Base-by-base conservation (phyloP, 2,113 vertebrate species). In the Pogona vitticeps region DNA sequence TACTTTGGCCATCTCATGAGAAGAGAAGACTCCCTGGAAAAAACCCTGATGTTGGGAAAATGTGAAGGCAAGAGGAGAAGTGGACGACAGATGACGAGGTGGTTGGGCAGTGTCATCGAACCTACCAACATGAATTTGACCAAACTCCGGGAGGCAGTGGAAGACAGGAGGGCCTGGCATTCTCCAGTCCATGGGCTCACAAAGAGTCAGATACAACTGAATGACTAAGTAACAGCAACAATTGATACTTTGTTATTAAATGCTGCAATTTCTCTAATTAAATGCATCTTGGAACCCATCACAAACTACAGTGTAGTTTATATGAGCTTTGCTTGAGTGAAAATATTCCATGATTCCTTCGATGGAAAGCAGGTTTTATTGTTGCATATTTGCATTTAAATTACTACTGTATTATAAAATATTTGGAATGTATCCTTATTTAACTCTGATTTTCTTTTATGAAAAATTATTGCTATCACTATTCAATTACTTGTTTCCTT, bases 401-500 rank as follows among this genome's bases (percentile, higher is more conserved):
- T 91, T 93, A 36, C 38, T 91, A 61, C 10, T n/a, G n/a, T n/a
- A n/a, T n/a, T 73, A 28, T 87, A 4, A n/a, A 92, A 91, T 82
- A 77, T 72, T 71, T 1, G 76, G 17, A 81, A 10, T 0, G 36
- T 3, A 72, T 83, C 67, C 12, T 2, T 63, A 85, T 67, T 89
- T 80, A 82, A 46, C 1, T 46, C 89, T 75, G 90, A 70, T 91
- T 85, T 76, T 21, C 14, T 93, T 63, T 84, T 87, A 88, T 42
- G 91, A 91, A 92, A 93, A 91, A 18, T 15, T 88, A 58, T 58
- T 61, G 26, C 82, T 90, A 92, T 90, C 78, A 84, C 70, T 86
- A 93, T 90, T 89, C 42, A 91, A 83, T 94, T 92, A 91, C n/a
- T 92, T 86, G 38, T 67, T 88, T 93, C 83, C 80, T 90, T 71